These are phyloP conservation scores for Nothocercus nigrocapillus DNA, from an alignment of 2,113 vertebrate genomes.

Conservation along the genomic window DNA sequence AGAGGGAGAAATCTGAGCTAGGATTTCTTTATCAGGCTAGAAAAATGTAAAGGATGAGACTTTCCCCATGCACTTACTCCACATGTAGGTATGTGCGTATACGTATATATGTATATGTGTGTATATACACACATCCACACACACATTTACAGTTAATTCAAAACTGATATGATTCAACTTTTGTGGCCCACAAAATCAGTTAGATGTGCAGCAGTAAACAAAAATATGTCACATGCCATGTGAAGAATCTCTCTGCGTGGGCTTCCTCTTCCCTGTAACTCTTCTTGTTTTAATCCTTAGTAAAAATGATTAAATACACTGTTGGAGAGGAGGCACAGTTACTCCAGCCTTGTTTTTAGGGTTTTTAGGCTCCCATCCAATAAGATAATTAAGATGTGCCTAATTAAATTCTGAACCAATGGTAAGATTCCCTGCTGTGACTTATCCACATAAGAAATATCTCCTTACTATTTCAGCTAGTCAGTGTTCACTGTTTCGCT, in stretches of 20 bases:
- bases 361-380: background rate
- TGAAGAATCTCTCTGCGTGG: background rate
- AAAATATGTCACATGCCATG: background rate
- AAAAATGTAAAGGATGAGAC: background rate
- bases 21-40: background rate
- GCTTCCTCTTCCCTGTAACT: background rate
- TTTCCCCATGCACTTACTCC: background rate
- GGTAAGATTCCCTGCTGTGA: background rate
- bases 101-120: no score
- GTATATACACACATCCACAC: background rate
- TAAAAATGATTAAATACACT: background rate
- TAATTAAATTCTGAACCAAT: background rate
- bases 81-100: no score
- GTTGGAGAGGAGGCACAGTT: background rate
- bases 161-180: background rate
- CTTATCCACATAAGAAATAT: background rate
- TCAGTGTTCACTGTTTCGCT: background rate
- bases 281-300: conserved; percentile 1
- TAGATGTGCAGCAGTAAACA: background rate
- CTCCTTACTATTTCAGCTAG: background rate
- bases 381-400: background rate
- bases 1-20: background rate
- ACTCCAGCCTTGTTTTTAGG: background rate
- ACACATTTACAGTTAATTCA: background rate
- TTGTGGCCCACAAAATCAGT: background rate